Base-by-base conservation (phyloP, 2,113 vertebrate species). In the Pachycephala philippinensis region DNA sequence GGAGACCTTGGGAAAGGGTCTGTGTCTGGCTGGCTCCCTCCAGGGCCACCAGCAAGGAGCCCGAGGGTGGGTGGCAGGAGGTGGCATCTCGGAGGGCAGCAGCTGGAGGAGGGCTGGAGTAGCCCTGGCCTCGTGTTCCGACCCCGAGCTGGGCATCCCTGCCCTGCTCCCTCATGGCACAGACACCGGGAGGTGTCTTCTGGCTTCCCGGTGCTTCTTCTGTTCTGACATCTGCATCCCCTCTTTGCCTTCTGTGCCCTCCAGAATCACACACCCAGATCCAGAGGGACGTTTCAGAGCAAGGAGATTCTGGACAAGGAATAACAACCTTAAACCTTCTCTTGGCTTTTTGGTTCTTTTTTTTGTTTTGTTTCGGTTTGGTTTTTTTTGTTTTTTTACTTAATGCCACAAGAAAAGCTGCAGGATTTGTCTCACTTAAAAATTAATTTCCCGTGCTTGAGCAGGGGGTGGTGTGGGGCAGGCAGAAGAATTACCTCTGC, bases 41-140 rank as follows among this genome's bases (percentile, higher is more conserved):
- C 2, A 0, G 7, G 59, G 44, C 47, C 53, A 31, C 18, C 40
- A 11, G 44, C 4, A 53, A 70, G 42, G 45, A 53, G 42, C 19
- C 31, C 14, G 64, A 13, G 35, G 19, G 14, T 20, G 18, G 1
- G 5, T 7, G 50, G 45, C 28, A 10, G 6, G 60, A 37, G 31
- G 33, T 42, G 66, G 44, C 37, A 13, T 33, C 11, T 42, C 50
- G 1, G 8, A 33, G 65, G 56, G 22, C 60, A 61, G 24, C 60
- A 31, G 44, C 8, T 35, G 3, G 4, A 52, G 57, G 11, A 47
- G 56, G 31, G 49, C 72, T 57, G 42, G 24, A 13, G 60, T 7
- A 39, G 77, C 5, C 22, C 42, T 7, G n/a, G 74, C n/a, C 2
- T 21, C 4, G 3, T 5, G 40, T 19, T 61, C 37, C 0, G 1